Conservation (phyloP, 2,888 invertebrate genomes). For the Eupithecia vulgata region DNA sequence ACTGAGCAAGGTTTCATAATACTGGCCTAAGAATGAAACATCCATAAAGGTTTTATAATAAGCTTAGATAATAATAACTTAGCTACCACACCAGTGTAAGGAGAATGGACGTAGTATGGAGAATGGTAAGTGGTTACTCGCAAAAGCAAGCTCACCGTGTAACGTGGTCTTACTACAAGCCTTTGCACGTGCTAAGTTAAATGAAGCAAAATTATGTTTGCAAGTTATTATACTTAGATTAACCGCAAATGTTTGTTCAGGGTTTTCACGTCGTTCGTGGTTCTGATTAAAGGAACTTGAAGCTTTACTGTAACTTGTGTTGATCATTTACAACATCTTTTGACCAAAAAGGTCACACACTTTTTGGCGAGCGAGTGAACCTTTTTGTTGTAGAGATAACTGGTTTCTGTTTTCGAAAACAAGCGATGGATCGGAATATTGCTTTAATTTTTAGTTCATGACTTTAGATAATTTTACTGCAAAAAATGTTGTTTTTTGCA, state of each 20-base stretch:
- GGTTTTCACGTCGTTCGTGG: neutral
- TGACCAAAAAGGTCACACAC: no score
- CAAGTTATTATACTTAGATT: slow-evolving; percentile 35
- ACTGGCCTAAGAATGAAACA: neutral
- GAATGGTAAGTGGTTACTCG: neutral
- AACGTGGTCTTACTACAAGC: neutral
- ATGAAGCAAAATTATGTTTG: slow-evolving; percentile 28
- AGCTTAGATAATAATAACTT: neutral
- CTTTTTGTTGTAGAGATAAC: no score
- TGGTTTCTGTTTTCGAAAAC: no score
- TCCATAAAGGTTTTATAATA: neutral
- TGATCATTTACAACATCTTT: no score
- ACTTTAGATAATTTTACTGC: no score
- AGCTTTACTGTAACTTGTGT: no score
- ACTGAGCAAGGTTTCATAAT: no score
- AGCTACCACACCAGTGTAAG: neutral
- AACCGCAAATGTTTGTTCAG: slow-evolving; percentile 34
- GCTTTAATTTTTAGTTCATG: no score
- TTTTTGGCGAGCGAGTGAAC: no score
- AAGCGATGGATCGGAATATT: no score
- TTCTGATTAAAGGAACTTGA: no score
- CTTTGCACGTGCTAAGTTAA: neutral
- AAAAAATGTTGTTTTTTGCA: no score
- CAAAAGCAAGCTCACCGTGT: neutral
- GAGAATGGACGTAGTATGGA: neutral